Evolutionary conservation across 2,113 vertebrate species (phyloP).

Genomic region (Microcebus tavaratra): DNA sequence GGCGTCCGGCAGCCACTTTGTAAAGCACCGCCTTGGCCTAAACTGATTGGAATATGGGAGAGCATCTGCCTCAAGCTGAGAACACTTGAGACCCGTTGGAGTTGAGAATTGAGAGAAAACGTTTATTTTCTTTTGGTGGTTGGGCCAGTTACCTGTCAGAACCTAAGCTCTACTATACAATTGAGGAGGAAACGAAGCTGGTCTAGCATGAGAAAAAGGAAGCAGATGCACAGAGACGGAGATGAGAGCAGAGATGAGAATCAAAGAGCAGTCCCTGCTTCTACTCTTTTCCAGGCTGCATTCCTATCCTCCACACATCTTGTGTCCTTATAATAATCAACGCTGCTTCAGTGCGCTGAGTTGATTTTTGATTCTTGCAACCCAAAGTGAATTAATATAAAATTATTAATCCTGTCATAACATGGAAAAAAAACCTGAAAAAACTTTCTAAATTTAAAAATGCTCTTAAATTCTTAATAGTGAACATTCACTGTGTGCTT

Average conservation of each 20-base stretch:
- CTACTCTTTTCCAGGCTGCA: neutral
- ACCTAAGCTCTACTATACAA: neutral
- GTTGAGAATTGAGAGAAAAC: neutral
- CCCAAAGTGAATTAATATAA: neutral
- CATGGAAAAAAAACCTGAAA: neutral
- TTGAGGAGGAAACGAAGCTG: neutral
- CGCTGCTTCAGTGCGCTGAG: neutral
- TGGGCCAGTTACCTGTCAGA: neutral
- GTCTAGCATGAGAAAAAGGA: neutral
- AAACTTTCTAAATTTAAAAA: neutral
- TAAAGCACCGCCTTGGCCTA: neutral
- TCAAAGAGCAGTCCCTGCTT: neutral
- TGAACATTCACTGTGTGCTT: neutral
- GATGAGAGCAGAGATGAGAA: neutral
- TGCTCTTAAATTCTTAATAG: neutral
- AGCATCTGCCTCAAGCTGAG: neutral
- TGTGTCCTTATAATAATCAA: neutral
- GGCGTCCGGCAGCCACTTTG: neutral
- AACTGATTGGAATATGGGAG: too few relatives aligned
- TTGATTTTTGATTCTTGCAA: constrained; percentile 16
- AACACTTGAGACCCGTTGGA: neutral
- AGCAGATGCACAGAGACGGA: neutral
- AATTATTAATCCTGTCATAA: neutral
- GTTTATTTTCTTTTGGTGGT: neutral
- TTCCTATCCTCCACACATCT: neutral